Conservation (phyloP, 2,113 vertebrate species). For the Rana temporaria region DNA sequence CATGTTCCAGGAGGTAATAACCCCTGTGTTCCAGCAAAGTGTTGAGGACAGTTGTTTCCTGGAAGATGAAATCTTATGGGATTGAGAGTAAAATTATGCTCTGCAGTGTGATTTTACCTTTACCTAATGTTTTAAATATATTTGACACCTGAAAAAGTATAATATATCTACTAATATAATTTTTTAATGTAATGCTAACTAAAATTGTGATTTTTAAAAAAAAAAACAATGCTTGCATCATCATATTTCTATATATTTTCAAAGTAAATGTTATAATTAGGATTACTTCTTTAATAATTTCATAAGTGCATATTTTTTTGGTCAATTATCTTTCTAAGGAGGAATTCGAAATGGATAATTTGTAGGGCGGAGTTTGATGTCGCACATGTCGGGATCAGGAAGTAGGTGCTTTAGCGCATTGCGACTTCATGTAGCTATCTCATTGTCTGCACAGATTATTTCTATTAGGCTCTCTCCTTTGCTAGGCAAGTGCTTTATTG, state of each 20-base stretch:
- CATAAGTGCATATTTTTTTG: neutral
- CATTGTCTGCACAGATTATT: too few species aligned
- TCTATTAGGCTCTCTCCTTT: too few species aligned
- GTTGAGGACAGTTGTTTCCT: constrained; percentile 54
- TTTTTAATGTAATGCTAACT: constrained; percentile 3
- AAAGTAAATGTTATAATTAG: neutral
- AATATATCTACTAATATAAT: neutral
- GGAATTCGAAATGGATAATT: too few species aligned
- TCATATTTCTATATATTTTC: neutral
- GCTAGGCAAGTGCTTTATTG: too few species aligned
- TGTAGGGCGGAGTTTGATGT: too few species aligned
- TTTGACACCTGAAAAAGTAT: constrained; percentile 6
- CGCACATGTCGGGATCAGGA: too few species aligned
- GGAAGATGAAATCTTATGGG: constrained; percentile 51
- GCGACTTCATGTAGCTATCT: too few species aligned
- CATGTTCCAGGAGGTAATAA: constrained; percentile 56
- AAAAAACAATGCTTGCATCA: neutral
- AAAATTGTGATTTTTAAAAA: neutral
- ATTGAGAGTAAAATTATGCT: constrained; percentile 50
- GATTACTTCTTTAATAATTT: neutral
- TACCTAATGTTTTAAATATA: constrained; percentile 53
- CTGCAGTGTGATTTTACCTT: constrained; percentile 39
- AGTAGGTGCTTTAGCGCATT: too few species aligned
- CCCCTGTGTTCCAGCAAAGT: constrained; percentile 57
- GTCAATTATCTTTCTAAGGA: too few species aligned